phyloP scores from a whole-genome alignment of 2,888 invertebrate species.

The Salpingus planirostris region DNA sequence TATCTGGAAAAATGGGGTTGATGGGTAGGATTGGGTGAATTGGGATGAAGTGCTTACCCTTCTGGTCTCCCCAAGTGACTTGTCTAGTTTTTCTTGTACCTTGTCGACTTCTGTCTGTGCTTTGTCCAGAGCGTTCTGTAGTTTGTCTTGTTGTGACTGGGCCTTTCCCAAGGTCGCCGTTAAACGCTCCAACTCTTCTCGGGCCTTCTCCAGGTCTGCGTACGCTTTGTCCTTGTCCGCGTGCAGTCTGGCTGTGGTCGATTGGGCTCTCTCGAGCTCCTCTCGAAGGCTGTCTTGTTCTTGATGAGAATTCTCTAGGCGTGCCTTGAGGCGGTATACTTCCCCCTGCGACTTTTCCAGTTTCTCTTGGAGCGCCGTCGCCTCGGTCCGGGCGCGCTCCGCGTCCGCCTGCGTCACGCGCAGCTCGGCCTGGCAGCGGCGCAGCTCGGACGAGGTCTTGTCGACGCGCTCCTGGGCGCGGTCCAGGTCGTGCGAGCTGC shows the following conservation, averaged over 20 bases:
- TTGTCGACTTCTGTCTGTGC: conserved; percentile 87
- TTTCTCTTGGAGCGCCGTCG: conserved; percentile 81
- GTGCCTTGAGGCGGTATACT: conserved; percentile 87
- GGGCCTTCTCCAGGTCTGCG: conserved; percentile 74
- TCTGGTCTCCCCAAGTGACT: conserved; percentile 70
- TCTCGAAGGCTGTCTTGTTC: conserved; percentile 89
- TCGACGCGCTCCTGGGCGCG: conserved; percentile 78
- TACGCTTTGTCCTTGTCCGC: conserved; percentile 75
- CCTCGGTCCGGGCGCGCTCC: conserved; percentile 76
- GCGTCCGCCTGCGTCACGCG: conserved; percentile 87
- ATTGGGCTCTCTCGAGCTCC: conserved; percentile 82
- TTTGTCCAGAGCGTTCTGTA: conserved; percentile 80
- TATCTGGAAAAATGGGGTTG: conserved; percentile 44
- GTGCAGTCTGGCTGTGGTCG: conserved; percentile 73
- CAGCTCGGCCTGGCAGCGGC: conserved; percentile 82
- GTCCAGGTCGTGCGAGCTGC: conserved; percentile 63
- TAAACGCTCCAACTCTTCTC: conserved; percentile 81
- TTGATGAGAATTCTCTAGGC: conserved; percentile 89
- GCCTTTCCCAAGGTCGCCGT: conserved; percentile 86
- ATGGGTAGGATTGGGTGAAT: neutral
- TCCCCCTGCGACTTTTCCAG: conserved; percentile 91
- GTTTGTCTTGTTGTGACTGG: conserved; percentile 84
- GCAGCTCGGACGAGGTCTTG: conserved; percentile 72
- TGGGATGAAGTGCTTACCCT: conserved; percentile 50
- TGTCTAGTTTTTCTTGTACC: conserved; percentile 79